Evolutionary conservation across 2,888 invertebrate genomes (phyloP), one percentile per base, ranked within the genome.

Genomic region (Sinodicranocentrus sp.): DNA sequence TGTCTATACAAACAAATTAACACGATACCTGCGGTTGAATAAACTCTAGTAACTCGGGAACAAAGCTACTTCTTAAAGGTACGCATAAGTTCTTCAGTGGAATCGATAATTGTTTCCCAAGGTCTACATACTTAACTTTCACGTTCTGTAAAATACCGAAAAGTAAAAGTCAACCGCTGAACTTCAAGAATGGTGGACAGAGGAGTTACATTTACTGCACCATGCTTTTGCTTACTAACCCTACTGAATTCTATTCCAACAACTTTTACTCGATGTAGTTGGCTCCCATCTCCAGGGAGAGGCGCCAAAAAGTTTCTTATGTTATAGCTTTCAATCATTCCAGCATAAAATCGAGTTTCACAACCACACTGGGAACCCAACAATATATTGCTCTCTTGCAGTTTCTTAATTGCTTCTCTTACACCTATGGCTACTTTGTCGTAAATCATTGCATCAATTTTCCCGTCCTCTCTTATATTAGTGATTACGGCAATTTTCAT

Each of bases 191-290:
- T n/a, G n/a, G n/a, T n/a, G n/a, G n/a, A n/a, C n/a, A n/a, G n/a
- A n/a, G n/a, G n/a, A 23, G 8, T 1, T 28, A 19, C 13, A 73
- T 33, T 6, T 33, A 3, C 10, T 10, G 33, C 3, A 33, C 33
- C 3, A 33, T 10, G 10, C 10, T 6, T 33, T 33, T 33, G 19
- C 44, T 25, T n/a, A 28, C 2, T 28, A 26, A 44, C 44, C 23
- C 1, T 10, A n/a, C 48, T 13, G 2, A 5, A 17, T 6, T 48
- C 17, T 1, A 68, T 33, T 1, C 52, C 52, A 1, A 52, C 25
- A 6, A 77, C 54, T 28, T 44, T 21, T 1, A 78, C 71, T 2
- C 78, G 70, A 17, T 78, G 33, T 19, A 78, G 33, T n/a, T 70
- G 26, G 0, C 19, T 71, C 63, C 61, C 61, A n/a, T 70, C 52